These are phyloP conservation scores for Mesembrinibis cayennensis DNA, from an alignment of 2,113 vertebrate genomes.

Conservation along the genomic window DNA sequence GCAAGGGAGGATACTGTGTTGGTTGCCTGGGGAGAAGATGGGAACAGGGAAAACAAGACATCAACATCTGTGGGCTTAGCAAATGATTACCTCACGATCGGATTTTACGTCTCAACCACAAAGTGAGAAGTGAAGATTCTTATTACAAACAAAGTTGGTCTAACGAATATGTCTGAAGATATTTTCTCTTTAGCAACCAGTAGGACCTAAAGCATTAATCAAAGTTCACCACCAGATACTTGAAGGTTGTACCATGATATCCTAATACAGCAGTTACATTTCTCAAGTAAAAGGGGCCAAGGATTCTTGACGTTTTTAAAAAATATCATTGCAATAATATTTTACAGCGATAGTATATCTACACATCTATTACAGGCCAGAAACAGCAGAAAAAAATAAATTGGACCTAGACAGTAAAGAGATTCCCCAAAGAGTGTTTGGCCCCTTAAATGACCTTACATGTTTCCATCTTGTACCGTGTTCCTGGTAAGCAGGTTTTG, in stretches of 20 bases:
- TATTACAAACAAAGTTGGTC: not conserved
- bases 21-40: not conserved
- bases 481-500: not conserved
- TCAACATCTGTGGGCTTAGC: not conserved
- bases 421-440: not conserved
- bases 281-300: not conserved
- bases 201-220: not conserved
- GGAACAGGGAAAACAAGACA: not conserved
- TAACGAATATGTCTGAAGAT: not conserved
- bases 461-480: not conserved
- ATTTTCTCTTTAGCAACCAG: not conserved
- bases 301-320: not conserved
- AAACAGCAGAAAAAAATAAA: not conserved
- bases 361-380: not conserved
- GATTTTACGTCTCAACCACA: not conserved
- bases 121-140: constrained; percentile 1
- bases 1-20: not conserved
- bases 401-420: not conserved
- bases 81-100: not conserved
- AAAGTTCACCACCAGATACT: not conserved
- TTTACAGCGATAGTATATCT: not conserved
- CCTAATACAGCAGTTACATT: not conserved
- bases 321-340: not conserved
- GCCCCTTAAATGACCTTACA: not conserved
- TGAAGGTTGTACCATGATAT: not conserved